Evolutionary conservation across 2,797 vertebrate species (phyloP).

Genomic region (Ambastaia sidthimunki): DNA sequence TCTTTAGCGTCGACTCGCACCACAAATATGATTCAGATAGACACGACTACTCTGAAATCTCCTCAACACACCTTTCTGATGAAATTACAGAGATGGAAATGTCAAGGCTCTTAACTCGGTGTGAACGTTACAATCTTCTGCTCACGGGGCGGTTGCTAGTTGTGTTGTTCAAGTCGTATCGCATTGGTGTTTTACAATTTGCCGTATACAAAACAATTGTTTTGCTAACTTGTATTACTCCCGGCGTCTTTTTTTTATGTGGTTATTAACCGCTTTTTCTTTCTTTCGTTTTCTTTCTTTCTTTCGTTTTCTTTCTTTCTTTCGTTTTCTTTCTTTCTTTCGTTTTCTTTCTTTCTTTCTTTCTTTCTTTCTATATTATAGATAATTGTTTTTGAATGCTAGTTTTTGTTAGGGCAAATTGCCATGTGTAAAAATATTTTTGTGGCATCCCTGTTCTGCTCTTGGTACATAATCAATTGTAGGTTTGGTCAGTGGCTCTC

Average conservation of each 20-base stretch:
- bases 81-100: constrained; percentile 51
- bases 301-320: not conserved
- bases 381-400: not conserved
- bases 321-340: not conserved
- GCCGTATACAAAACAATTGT: constrained; percentile 20
- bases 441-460: constrained; percentile 34
- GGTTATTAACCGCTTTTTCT: not conserved
- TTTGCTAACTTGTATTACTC: not conserved
- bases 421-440: constrained; percentile 8
- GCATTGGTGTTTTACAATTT: constrained; percentile 26
- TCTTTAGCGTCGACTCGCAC: constrained; percentile 11
- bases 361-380: not conserved
- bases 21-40: constrained; percentile 37
- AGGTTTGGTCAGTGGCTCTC: constrained; percentile 40
- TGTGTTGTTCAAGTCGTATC: not conserved
- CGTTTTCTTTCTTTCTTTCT: not conserved
- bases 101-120: constrained; percentile 41
- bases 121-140: not conserved
- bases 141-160: constrained; percentile 69
- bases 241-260: no score
- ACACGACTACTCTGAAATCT: constrained; percentile 41
- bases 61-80: constrained; percentile 38
- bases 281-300: not conserved
- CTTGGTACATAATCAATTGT: constrained; percentile 48
- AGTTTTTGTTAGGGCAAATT: not conserved